Percentiles rank a stretch among this genome's conserved stretches.
Conservation (phyloP, 1,140 invertebrate genomes). For the Potamilus streckersoni region DNA sequence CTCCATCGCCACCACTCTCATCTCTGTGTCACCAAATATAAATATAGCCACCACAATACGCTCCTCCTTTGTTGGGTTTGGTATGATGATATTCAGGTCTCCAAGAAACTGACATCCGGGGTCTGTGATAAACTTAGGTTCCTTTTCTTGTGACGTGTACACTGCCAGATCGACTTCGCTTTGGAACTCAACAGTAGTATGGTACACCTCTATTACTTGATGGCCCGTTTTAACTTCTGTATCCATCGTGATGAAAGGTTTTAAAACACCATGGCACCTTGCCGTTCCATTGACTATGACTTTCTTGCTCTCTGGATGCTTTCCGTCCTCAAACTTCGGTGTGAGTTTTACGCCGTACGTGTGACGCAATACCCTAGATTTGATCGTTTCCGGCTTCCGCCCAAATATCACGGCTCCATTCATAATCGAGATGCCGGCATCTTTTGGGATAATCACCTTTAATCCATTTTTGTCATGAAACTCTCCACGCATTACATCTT, state of each 20-base stretch:
- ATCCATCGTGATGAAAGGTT: constrained; percentile 9
- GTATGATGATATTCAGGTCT: too few species aligned
- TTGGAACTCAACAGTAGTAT: constrained; percentile 1
- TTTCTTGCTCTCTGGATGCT: constrained; percentile 3
- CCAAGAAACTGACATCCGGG: too few species aligned
- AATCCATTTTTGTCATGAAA: constrained; percentile 6
- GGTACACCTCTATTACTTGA: background rate
- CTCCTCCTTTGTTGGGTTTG: too few species aligned
- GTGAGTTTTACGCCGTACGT: constrained; percentile 11
- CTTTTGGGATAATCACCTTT: constrained; percentile 13
- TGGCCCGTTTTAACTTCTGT: constrained; percentile 14
- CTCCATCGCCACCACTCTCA: too few species aligned
- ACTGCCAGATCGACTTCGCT: background rate
- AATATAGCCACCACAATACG: too few species aligned
- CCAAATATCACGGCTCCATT: constrained; percentile 23
- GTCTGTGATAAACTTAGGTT: background rate
- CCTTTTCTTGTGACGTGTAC: constrained; percentile 7
- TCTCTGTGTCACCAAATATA: too few species aligned
- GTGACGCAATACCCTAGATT: constrained; percentile 5
- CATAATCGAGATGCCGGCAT: constrained; percentile 10
- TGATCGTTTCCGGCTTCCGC: constrained; percentile 1
- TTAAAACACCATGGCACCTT: background rate
- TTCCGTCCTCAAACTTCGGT: background rate
- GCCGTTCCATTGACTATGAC: background rate
- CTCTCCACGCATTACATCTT: constrained; percentile 9